phyloP scores from a whole-genome alignment of 2,113 vertebrate species.

The Pedetes capensis region DNA sequence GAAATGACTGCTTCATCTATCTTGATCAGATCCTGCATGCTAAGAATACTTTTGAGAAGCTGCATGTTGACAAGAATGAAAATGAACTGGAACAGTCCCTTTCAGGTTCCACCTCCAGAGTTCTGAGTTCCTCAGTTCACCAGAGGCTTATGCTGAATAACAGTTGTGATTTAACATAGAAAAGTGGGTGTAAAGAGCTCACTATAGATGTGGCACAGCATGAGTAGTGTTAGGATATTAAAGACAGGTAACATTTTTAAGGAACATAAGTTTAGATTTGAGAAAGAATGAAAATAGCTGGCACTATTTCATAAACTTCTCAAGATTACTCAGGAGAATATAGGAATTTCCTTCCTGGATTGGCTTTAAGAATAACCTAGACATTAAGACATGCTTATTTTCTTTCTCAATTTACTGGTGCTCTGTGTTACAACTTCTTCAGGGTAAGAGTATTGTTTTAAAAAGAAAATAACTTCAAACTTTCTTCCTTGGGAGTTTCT shows the following conservation, averaged over 20 bases:
- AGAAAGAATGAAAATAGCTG: constrained; percentile 55
- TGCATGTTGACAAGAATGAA: constrained; percentile 41
- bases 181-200: neutral
- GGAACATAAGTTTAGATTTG: neutral
- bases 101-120: neutral
- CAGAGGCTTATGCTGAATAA: neutral
- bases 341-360: constrained; percentile 42
- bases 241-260: constrained; percentile 38
- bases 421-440: constrained; percentile 19
- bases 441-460: neutral
- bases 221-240: neutral
- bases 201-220: neutral
- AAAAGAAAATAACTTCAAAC: constrained; percentile 12
- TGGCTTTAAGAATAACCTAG: constrained; percentile 29
- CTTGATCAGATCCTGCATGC: neutral
- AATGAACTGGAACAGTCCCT: constrained; percentile 24
- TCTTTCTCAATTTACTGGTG: neutral
- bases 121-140: constrained; percentile 10
- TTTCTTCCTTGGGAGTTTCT: constrained; percentile 38
- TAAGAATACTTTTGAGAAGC: constrained; percentile 26
- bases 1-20: constrained; percentile 43
- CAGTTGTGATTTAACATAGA: constrained; percentile 18
- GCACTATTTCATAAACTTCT: constrained; percentile 21
- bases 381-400: constrained; percentile 26
- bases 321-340: neutral